Conservation (phyloP, 23 tunicate genomes). For the Ascidia mentula region DNA sequence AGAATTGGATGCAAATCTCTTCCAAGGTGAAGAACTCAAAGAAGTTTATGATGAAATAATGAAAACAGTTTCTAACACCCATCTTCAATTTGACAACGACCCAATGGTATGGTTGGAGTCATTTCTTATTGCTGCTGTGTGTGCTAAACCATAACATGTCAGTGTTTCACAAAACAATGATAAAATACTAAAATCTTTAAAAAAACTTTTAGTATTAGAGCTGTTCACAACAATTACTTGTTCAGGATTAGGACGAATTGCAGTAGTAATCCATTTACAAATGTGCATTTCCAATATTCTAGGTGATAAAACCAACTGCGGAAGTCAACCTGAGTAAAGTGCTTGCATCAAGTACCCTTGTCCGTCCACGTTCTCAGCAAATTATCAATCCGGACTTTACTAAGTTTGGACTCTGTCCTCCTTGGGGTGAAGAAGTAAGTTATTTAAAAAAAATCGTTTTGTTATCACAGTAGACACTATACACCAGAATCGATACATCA, state of each 20-base stretch:
- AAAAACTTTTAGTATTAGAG: too few relatives aligned
- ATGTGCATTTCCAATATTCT: too few relatives aligned
- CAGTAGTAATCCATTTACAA: too few relatives aligned
- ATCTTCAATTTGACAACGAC: slow-evolving; percentile 70
- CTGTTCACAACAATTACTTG: too few relatives aligned
- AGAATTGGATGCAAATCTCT: slow-evolving; percentile 73
- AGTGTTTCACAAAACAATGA: too few relatives aligned
- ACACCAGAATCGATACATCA: too few relatives aligned
- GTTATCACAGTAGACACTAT: too few relatives aligned
- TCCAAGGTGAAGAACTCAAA: slow-evolving; percentile 75
- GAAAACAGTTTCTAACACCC: slow-evolving; percentile 74
- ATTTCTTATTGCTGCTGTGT: too few relatives aligned
- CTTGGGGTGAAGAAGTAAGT: slow-evolving; percentile 54
- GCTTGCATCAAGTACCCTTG: slow-evolving; percentile 68
- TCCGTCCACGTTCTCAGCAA: slow-evolving; percentile 45
- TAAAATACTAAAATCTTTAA: too few relatives aligned
- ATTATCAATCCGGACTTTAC: slow-evolving; percentile 61
- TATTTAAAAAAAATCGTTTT: too few relatives aligned
- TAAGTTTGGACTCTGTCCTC: slow-evolving; percentile 15
- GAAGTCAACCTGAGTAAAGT: slow-evolving; percentile 52
- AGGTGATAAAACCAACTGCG: slow-evolving; percentile 69
- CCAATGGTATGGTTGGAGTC: slow-evolving; percentile 62
- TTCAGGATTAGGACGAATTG: too few relatives aligned
- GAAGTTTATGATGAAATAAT: slow-evolving; percentile 88
- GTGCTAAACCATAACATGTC: too few relatives aligned